Evolutionary conservation across 2,797 vertebrate genomes (phyloP).

Genomic region (Channallabes apus): DNA sequence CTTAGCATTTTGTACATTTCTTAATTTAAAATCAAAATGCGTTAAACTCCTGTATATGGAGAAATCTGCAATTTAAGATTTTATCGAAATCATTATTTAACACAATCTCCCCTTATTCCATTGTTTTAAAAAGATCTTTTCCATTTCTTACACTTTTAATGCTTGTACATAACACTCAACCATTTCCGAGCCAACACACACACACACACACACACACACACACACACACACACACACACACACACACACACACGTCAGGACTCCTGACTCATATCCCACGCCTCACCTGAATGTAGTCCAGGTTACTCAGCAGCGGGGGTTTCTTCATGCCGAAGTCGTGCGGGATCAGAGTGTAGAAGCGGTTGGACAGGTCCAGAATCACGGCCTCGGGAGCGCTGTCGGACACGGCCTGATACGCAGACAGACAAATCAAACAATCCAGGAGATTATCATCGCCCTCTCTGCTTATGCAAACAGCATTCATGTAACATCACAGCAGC

Average conservation of each 20-base stretch:
- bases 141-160: background rate
- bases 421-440: background rate
- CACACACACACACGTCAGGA: background rate
- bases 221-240: no score
- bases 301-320: constrained; percentile 87
- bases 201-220: no score
- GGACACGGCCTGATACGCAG: constrained; percentile 80
- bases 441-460: background rate
- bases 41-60: background rate
- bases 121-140: background rate
- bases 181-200: background rate
- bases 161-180: no score
- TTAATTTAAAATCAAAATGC: background rate
- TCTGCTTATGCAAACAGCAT: background rate
- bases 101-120: background rate
- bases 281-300: constrained; percentile 91
- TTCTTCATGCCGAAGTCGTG: constrained; percentile 99
- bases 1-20: no score
- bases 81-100: background rate
- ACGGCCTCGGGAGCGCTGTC: constrained; percentile 80
- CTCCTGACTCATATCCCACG: background rate
- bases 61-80: background rate
- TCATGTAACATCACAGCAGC: background rate
- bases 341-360: constrained; percentile 97
- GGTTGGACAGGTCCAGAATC: constrained; percentile 95